A percentile compares a stretch with the other conserved stretches of the same genome.
phyloP scores from a whole-genome alignment of 2,113 vertebrate genomes.

The Anarrhichthys ocellatus region DNA sequence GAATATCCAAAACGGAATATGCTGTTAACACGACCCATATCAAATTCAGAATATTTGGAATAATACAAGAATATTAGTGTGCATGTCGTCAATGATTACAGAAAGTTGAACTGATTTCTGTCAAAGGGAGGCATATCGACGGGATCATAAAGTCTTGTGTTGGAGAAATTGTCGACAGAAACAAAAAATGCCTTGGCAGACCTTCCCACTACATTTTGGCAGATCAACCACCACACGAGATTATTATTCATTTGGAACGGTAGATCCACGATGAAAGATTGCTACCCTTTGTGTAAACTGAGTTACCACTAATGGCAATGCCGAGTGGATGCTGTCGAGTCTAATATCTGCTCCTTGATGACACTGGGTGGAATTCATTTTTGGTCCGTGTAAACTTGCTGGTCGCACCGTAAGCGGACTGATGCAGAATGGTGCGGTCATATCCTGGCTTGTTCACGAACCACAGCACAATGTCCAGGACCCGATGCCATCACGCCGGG shows the following conservation, averaged over 20 bases:
- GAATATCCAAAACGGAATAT: not conserved
- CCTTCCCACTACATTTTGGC: not conserved
- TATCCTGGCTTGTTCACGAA: slow-evolving; percentile 25
- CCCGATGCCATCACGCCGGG: slow-evolving; percentile 27
- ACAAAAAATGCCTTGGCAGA: not conserved
- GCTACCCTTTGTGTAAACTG: not conserved
- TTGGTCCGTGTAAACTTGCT: not conserved
- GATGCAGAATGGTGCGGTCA: slow-evolving; percentile 16
- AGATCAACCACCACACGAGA: slow-evolving; percentile 1
- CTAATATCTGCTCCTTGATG: not conserved
- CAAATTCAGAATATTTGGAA: not conserved
- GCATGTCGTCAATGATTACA: not conserved
- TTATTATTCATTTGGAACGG: not conserved
- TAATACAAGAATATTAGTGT: not conserved
- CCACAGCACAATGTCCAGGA: slow-evolving; percentile 34
- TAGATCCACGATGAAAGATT: not conserved
- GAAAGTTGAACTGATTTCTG: not conserved
- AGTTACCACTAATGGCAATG: not conserved
- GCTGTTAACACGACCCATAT: not conserved
- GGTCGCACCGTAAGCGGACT: not conserved
- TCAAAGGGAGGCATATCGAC: not conserved
- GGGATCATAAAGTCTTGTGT: not conserved
- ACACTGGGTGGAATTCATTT: not conserved
- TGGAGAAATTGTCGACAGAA: not conserved
- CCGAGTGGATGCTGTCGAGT: not conserved